Percentiles rank a stretch among this genome's conserved stretches.
phyloP scores from a whole-genome alignment of 2,797 vertebrate species.

The Margarornis squamiger region DNA sequence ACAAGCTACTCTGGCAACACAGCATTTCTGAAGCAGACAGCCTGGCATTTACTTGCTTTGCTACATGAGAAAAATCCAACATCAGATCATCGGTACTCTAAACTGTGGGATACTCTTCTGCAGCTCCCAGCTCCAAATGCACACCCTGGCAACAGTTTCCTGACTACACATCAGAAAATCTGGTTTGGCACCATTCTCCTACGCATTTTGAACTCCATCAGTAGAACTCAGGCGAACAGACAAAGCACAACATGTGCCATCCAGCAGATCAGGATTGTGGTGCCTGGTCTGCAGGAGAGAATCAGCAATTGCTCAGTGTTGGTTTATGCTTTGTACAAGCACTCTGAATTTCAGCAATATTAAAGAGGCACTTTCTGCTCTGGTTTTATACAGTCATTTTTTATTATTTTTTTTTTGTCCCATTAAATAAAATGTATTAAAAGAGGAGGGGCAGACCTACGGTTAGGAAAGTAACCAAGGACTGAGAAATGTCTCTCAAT shows the following conservation, averaged over 20 bases:
- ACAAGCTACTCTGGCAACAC: neutral
- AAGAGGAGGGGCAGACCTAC: neutral
- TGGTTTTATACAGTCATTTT: neutral
- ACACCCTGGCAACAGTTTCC: neutral
- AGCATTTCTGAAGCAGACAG: neutral
- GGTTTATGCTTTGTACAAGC: neutral
- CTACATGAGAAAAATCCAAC: neutral
- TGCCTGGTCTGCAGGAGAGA: neutral
- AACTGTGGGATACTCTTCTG: neutral
- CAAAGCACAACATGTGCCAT: neutral
- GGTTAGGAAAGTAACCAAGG: neutral
- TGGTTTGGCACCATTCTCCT: conserved; percentile 26
- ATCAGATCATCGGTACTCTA: neutral
- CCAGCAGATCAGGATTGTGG: neutral
- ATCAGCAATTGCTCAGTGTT: neutral
- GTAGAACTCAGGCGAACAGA: neutral
- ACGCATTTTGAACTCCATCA: neutral
- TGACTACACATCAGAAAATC: neutral
- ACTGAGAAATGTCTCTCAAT: neutral
- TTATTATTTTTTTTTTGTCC: neutral
- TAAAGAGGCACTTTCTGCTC: neutral
- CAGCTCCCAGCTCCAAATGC: conserved; percentile 3
- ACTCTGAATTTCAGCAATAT: neutral
- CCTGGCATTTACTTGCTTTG: neutral
- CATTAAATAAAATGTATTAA: neutral